Evolutionary conservation across 1,140 invertebrate species (phyloP), one percentile per base, ranked within the genome.

Genomic region (Phortica variegata): DNA sequence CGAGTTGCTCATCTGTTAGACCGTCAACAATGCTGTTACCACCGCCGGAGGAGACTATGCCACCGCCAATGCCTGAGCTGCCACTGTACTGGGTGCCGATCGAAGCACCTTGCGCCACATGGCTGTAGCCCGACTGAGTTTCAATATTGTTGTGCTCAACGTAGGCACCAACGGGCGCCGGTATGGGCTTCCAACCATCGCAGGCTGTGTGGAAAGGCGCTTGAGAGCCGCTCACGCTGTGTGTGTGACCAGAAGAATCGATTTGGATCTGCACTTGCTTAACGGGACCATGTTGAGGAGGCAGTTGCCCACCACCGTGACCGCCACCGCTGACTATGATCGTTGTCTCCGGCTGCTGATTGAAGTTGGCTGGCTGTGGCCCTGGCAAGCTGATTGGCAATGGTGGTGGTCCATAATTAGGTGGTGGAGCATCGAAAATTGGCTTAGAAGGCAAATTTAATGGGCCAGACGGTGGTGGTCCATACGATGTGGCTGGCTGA

Each of bases 131-230:
- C 0, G 63, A 54, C 41, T 73, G 69, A 2, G 65, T 68, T 13
- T 71, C 71, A 12, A 74, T 63, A 33, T 65, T 56, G 18, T 70
- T 72, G 32, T 69, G 52, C 43, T 72, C 72, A 1, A 72, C 49
- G 29, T 71, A 65, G 36, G 58, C 47, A 0, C 65, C 68, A 9
- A 80, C 61, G 16, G 81, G 76, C 26, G 87, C 87, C 21, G 87
- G 83, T 34, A 91, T 90, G 12, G 88, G 88, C 60, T 87, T 88
- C 88, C 88, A 91, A 21, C 89, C 89, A 53, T 91, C 89, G 60
- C 90, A 91, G 6, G 69, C 71, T 1, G 71, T 73, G 43, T 73
- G 70, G 52, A 73, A 73, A 0, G 69, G 69, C 2, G 62, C 62
- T 40, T 70, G 69, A 2, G 61, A 70, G 3, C 69, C 65, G 13